Base-by-base conservation (phyloP, 2,888 invertebrate species). In the Parnassius orleans region DNA sequence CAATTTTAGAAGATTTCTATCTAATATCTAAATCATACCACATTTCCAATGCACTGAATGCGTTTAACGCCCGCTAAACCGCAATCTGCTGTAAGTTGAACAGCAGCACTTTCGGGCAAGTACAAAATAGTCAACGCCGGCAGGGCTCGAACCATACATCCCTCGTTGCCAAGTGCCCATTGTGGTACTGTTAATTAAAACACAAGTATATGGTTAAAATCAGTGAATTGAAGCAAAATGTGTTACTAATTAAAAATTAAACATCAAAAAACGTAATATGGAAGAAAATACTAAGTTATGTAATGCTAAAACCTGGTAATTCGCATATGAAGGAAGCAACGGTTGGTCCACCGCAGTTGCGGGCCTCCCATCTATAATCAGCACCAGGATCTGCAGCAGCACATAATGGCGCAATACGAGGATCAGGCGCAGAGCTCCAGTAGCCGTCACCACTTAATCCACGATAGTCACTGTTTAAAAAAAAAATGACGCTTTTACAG, bases 281-380 rank as follows among this genome's bases (percentile, higher is more conserved):
- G 33, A 33, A 33, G 33, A 19, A 19, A 19, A 19, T 19, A 19
- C 2, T 33, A 33, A 33, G 7, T 33, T 33, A 33, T 33, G n/a
- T 51, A 19, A 53, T 53, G 1, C 54, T n/a, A 11, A 43, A 42
- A 96, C 96, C 95, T 74, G 95, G 95, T 77, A 96, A 90, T 92
- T 96, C 96, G 79, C 96, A 96, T 67, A 96, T 94, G 80, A 96
- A 96, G 9, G 96, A 94, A 1, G 95, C 95, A 0, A 95, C 94
- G 67, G 95, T 95, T 0, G 95, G 95, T 33, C 95, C 96, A 10
- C 95, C 95, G 74, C 96, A 96, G 11, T 94, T 92, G 55, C 95
- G 89, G 0, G 95, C 94, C 76, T 95, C 95, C 96, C 96, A 96
- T 67, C 95, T 93, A 84, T 95, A 96, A 87, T 96, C 95, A 10